These are phyloP conservation scores for Metallyticus violacea DNA, from an alignment of 2,888 invertebrate species.

Conservation along the genomic window DNA sequence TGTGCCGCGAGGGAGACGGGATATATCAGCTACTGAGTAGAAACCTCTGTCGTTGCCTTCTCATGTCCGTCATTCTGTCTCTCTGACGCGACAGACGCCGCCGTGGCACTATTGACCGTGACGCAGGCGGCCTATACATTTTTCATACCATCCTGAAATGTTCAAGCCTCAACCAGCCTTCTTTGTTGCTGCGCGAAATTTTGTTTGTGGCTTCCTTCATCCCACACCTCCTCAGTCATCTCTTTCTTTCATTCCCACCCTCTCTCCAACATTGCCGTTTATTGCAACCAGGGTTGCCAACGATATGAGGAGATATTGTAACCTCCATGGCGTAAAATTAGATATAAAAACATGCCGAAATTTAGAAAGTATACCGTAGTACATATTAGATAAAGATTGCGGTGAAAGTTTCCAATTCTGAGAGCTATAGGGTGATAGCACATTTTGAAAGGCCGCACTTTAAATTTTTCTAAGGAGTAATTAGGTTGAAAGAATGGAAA, in stretches of 20 bases:
- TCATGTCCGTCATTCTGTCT: neutral
- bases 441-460: too few relatives aligned
- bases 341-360: too few relatives aligned
- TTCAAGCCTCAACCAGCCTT: neutral
- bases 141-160: too few relatives aligned
- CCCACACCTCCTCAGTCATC: neutral
- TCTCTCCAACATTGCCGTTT: neutral
- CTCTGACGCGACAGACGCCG: neutral
- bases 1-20: neutral
- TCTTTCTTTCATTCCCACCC: too few relatives aligned
- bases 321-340: neutral
- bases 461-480: too few relatives aligned
- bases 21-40: neutral
- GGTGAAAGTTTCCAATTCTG: too few relatives aligned
- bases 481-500: too few relatives aligned
- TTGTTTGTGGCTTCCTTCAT: neutral
- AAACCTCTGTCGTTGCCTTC: neutral
- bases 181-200: neutral
- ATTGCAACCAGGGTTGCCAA: neutral
- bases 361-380: too few relatives aligned
- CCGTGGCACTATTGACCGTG: neutral
- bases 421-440: too few relatives aligned
- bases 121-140: neutral
- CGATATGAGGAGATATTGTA: neutral
- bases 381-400: too few relatives aligned